Evolutionary conservation across 2,888 invertebrate species (phyloP), one percentile per base, ranked within the genome.

Genomic region (Sphecodes monilicornis): DNA sequence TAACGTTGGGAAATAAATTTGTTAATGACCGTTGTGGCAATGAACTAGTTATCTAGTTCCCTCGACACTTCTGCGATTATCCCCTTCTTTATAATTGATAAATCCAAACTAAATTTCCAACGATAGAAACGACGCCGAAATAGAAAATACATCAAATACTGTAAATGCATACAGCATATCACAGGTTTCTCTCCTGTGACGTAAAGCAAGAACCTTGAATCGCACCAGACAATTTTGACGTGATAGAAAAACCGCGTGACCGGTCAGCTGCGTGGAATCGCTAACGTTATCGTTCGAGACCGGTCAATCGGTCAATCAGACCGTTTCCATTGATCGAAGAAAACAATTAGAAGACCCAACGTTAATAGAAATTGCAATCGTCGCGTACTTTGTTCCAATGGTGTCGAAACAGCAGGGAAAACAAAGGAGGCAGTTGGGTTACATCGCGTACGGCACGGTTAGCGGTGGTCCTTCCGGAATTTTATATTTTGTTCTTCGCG

Each of bases 301-400:
- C 41, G 41, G 57, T 75, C 57, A 57, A 39, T 68, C 36, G 4
- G 18, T 16, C 50, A 5, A 32, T n/a, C 26, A 13, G 50, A 26
- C 26, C 18, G 41, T 70, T 64, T 77, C 77, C 43, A 74, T 77
- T 26, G 83, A 26, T 57, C 83, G 39, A 57, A 54, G 39, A 46
- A 72, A 46, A 39, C 78, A 71, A 78, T 60, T 68, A 78, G 13
- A 26, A 43, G 32, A 71, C 29, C 46, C 29, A 32, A 43, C 16
- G 32, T 69, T 64, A 43, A 54, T 74, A 26, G 18, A n/a, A 72
- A 71, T 82, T 72, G 39, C 46, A 41, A 41, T 6, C 26, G 43
- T 13, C 29, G 26, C 3, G 43, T 18, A 29, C 29, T 70, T 43
- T 18, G 3, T 29, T 29, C 26, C 32, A 43, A 71, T 1, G 18